Evolutionary conservation across 2,113 vertebrate genomes (phyloP).

Genomic region (Lethenteron reissneri): DNA sequence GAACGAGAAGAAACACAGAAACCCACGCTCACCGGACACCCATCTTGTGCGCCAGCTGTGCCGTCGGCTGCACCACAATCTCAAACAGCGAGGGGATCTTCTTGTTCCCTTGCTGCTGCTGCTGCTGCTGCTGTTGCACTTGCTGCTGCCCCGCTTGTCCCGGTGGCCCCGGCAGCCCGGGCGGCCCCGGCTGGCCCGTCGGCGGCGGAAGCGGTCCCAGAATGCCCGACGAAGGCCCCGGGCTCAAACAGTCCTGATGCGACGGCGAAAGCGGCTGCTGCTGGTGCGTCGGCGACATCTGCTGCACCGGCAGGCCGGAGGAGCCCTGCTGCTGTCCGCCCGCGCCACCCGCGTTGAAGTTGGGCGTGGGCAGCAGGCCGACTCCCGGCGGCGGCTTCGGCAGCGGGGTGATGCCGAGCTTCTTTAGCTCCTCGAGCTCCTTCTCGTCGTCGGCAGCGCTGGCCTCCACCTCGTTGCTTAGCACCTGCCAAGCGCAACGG

Average conservation of each 20-base stretch:
- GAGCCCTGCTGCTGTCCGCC: too few species aligned
- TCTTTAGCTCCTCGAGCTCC: slow-evolving; percentile 83
- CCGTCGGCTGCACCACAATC: slow-evolving; percentile 71
- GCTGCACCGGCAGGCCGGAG: too few species aligned
- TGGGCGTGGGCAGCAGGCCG: slow-evolving; percentile 56
- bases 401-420: slow-evolving; percentile 80
- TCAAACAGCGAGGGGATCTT: slow-evolving; percentile 83
- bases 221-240: too few species aligned
- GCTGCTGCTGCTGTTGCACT: slow-evolving; percentile 24
- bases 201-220: too few species aligned
- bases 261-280: too few species aligned
- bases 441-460: slow-evolving; percentile 69
- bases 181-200: too few species aligned
- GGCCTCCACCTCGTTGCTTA: slow-evolving; percentile 66
- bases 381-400: slow-evolving; percentile 71
- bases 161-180: too few species aligned
- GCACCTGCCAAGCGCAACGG: slow-evolving; percentile 29
- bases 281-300: too few species aligned
- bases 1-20: not conserved
- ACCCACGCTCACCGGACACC: slow-evolving; percentile 38
- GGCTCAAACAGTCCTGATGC: too few species aligned
- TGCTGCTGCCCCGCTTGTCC: too few species aligned
- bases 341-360: too few species aligned
- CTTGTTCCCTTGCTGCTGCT: slow-evolving; percentile 19
- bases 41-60: slow-evolving; percentile 70